Conservation (phyloP, 1,140 invertebrate species). For the Gonioctena quinquepunctata region DNA sequence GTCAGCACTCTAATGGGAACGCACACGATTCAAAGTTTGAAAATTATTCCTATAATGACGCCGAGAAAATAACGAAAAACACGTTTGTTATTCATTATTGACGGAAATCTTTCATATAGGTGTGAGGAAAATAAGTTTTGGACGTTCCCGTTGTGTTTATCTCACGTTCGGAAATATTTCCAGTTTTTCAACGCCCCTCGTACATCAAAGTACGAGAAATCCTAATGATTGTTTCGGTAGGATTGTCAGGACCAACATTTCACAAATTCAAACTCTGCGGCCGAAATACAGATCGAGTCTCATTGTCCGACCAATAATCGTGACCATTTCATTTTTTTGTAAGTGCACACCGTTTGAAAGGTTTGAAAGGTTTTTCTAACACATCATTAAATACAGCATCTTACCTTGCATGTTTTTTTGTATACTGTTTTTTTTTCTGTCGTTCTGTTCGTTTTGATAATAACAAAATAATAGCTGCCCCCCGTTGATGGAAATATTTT, state of each 20-base stretch:
- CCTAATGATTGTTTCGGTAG: constrained; percentile 12
- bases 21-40: no score
- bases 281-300: constrained; percentile 12
- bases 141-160: no score
- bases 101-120: no score
- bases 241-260: constrained; percentile 21
- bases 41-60: no score
- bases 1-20: no score
- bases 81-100: no score
- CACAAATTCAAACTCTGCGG: constrained; percentile 15
- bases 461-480: background rate
- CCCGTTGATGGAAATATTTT: background rate
- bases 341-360: constrained; percentile 21
- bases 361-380: constrained; percentile 29
- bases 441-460: background rate
- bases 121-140: no score
- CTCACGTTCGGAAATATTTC: no score
- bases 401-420: constrained; percentile 36
- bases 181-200: background rate
- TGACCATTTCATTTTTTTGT: constrained; percentile 43
- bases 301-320: constrained; percentile 7
- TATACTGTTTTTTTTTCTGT: constrained; percentile 29
- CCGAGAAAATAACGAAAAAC: no score
- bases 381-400: constrained; percentile 41
- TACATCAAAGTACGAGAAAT: background rate